Evolutionary conservation across 2,888 invertebrate genomes (phyloP).

Genomic region (Leistus spinibarbis): DNA sequence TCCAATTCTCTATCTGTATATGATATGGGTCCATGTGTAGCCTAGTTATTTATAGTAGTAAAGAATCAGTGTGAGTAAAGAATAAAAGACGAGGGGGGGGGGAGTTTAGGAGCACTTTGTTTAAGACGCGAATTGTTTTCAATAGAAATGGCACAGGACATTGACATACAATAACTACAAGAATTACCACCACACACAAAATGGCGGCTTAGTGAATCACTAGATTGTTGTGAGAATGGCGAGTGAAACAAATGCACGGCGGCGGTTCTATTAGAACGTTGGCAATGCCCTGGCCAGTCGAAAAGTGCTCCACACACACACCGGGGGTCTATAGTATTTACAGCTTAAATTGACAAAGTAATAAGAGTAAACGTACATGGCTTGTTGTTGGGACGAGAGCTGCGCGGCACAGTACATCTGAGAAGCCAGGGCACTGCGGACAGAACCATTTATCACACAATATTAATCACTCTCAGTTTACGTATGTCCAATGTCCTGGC

Average conservation of each 20-base stretch:
- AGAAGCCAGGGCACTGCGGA: constrained; percentile 95
- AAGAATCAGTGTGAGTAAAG: no score
- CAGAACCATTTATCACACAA: constrained; percentile 57
- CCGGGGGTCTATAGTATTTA: constrained; percentile 41
- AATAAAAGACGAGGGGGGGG: no score
- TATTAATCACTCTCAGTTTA: constrained; percentile 34
- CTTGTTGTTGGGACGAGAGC: constrained; percentile 91
- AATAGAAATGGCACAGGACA: constrained; percentile 56
- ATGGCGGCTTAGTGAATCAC: not conserved
- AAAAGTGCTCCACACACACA: constrained; percentile 39
- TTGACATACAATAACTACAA: constrained; percentile 52
- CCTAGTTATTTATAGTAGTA: no score
- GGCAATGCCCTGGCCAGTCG: constrained; percentile 89
- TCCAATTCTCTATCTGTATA: no score
- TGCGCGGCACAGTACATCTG: constrained; percentile 93
- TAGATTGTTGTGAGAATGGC: no score
- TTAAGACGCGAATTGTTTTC: constrained; percentile 18
- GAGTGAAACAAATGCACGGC: no score
- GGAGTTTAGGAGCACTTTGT: constrained; percentile 40
- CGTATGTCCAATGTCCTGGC: constrained; percentile 46
- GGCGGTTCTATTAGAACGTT: no score
- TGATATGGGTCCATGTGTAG: no score
- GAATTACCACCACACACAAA: constrained; percentile 16
- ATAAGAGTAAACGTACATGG: constrained; percentile 76
- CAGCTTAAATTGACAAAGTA: not conserved